Base-by-base conservation (phyloP, 1,140 invertebrate species). In the Ips typographus region DNA sequence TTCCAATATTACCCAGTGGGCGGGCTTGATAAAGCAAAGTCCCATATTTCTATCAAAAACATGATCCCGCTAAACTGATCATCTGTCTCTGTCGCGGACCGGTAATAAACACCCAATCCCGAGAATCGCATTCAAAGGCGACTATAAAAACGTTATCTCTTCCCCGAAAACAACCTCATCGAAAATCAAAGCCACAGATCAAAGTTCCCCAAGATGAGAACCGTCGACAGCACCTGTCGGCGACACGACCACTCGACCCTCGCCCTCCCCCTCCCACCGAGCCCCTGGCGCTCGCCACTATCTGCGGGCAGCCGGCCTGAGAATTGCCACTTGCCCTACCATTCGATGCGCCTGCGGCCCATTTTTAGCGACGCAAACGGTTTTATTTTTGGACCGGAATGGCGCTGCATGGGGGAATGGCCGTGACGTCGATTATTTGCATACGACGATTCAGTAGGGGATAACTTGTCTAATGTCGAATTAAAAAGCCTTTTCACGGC, bases 391-490 rank as follows among this genome's bases (percentile, higher is more conserved):
- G 58, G n/a, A 60, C 47, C 37, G 47, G 61, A 51, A 63, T 52
- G 61, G 61, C 61, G 44, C 38, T 40, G 4, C 22, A 63, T 52
- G 61, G 61, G 61, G 61, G 61, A 63, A 63, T 53, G 61, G 61
- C 61, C 61, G 47, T 43, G 58, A 49, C 44, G 3, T 6, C 44
- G 44, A 8, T 22, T 40, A 60, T 51, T 63, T 52, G 51, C 53
- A 52, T 44, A 38, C 51, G 51, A 63, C 49, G 38, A 63, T 51
- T 63, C 49, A 38, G 61, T 40, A 63, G 61, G 61, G 59, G 47
- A 63, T 51, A 63, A 63, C 47, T 44, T 52, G 61, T 52, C 61
- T 63, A 63, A 63, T 63, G 47, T 63, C 61, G 61, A 63, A 63
- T 63, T 63, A 63, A 63, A 63, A 63, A 40, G 57, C 47, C 61